phyloP scores from a whole-genome alignment of 2,113 vertebrate genomes.

The Hippopotamus amphibius region DNA sequence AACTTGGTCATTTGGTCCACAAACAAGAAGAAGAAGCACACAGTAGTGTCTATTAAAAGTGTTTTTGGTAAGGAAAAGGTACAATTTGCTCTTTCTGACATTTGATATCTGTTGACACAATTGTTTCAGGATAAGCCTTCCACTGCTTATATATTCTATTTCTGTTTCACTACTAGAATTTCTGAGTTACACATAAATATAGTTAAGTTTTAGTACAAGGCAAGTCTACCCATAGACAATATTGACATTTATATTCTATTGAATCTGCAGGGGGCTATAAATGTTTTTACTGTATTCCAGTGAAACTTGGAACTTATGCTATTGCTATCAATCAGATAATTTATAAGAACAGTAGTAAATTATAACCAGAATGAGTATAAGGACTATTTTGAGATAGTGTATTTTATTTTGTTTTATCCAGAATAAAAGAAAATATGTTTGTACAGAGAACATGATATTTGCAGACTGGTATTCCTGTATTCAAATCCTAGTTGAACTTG shows the following conservation, averaged over 20 bases:
- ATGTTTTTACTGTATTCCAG: not conserved
- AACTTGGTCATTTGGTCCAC: not conserved
- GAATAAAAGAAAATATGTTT: not conserved
- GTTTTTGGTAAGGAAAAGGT: not conserved
- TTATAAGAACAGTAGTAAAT: not conserved
- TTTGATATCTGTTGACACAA: not conserved
- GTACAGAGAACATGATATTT: not conserved
- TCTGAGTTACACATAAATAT: not conserved
- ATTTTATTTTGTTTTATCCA: not conserved
- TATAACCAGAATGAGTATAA: not conserved
- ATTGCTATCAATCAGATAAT: not conserved
- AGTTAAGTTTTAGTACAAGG: not conserved
- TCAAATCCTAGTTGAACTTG: not conserved
- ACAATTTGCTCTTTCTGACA: not conserved
- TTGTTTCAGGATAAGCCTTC: not conserved
- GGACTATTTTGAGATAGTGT: not conserved
- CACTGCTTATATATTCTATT: not conserved
- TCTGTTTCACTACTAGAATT: not conserved
- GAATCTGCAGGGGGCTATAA: not conserved
- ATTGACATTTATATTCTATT: slow-evolving; percentile 36
- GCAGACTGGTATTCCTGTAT: not conserved
- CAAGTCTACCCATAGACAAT: not conserved
- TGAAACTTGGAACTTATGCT: not conserved
- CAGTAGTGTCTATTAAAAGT: not conserved
- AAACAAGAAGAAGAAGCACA: not conserved